Base-by-base conservation (phyloP, 2,797 vertebrate genomes). In the Antrozous pallidus region DNA sequence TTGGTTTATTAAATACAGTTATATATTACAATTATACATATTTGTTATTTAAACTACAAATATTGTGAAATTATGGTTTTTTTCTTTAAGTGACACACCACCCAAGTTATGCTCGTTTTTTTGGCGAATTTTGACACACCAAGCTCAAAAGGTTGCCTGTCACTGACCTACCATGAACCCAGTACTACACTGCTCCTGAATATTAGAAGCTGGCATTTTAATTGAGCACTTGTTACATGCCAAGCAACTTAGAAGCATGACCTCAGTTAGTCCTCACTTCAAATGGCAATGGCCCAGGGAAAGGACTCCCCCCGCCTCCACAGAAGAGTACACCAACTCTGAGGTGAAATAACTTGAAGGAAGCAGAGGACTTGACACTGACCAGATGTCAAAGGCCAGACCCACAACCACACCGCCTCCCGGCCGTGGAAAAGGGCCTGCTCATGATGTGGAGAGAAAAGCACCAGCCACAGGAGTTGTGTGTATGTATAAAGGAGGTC, bases 241-340 rank as follows among this genome's bases (percentile, higher is more conserved):
- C 67, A 22, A 11, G 61, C 31, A 31, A 3, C 56, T 80, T 36
- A 80, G 79, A 69, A 36, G 49, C 11, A 82, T 4, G 67, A 63
- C 18, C n/a, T 93, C 65, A 38, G n/a, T 54, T 28, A 51, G 82
- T 42, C 45, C 28, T 77, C 13, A 5, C 9, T 16, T 69, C 70
- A 58, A 58, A 7, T 20, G 51, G n/a, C n/a, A 24, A 13, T 2
- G 61, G 67, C 14, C 5, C 90, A 75, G 67, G 31, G 26, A 42
- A 78, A 83, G 77, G 51, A 42, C 56, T 70, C 73, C 65, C 14
- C 65, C 65, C n/a, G n/a, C n/a, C 47, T 47, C 75, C 38, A 90
- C 5, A n/a, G 47, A 77, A 1, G 6, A 82, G 51, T 31, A 71
- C 63, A 75, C 45, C 11, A 3, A 47, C n/a, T 28, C 47, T 10